Base-by-base conservation (phyloP, 2,888 invertebrate genomes). In the Chymomyza fuscimana region DNA sequence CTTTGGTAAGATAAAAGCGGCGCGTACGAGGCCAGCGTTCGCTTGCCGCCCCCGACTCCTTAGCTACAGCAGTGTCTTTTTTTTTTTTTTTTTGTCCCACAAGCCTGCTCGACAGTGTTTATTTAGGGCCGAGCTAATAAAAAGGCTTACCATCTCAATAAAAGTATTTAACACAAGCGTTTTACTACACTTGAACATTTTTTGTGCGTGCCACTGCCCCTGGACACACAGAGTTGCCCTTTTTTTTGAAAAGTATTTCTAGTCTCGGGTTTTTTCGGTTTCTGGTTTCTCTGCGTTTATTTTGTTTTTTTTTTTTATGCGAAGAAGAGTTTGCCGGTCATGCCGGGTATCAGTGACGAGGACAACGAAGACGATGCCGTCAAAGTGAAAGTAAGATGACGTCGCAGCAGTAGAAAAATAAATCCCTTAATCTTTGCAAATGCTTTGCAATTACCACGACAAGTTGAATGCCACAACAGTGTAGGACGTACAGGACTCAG, bases 141-240 rank as follows among this genome's bases (percentile, higher is more conserved):
- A 89, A 90, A 89, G 89, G 90, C 90, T 90, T 90, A 90, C 88
- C 90, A 90, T 89, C 90, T 89, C 90, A 90, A 90, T 90, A 90
- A 90, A 90, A 90, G 90, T 90, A 90, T 90, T 90, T 90, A 90
- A 90, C 90, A 90, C 90, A 90, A 90, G 84, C 90, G 90, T 89
- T 90, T 86, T 90, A 89, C 87, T 85, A 88, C 88, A 84, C 87
- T 86, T 86, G 70, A 76, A 82, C 87, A 87, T 78, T 85, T 78
- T 82, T 72, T 51, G 66, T 74, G 80, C 80, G 74, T 77, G 80
- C 79, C 69, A 22, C 66, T 72, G 65, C 74, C 66, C 68, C 60
- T 63, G 63, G 59, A 61, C 58, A 15, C 60, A 9, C 29, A 32
- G n/a, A 32, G 36, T 60, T 60, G 19, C 32, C 54, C 36, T 32